Conservation (phyloP, 2,113 vertebrate genomes). For the Clarias macrocephalus region DNA sequence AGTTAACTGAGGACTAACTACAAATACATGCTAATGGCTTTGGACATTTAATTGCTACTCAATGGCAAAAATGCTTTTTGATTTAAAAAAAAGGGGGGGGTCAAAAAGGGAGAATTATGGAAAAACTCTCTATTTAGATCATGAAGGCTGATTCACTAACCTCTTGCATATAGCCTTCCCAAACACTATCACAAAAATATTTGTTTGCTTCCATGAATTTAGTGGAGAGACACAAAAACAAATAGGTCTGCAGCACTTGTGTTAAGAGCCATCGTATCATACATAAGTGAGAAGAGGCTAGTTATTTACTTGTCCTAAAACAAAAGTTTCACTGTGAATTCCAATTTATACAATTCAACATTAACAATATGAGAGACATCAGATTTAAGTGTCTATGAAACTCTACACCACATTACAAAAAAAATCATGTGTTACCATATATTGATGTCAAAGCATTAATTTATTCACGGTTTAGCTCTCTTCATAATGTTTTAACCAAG, state of each 20-base stretch:
- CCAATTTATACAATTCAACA: conserved; percentile 32
- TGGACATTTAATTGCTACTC: conserved; percentile 30
- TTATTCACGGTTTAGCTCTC: not conserved
- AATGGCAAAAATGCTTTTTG: conserved; percentile 35
- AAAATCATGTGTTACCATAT: not conserved
- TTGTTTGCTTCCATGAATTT: conserved; percentile 42
- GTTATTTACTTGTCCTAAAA: conserved; percentile 46
- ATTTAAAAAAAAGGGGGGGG: conserved; percentile 13
- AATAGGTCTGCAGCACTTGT: conserved; percentile 46
- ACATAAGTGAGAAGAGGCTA: conserved; percentile 40
- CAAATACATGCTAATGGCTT: conserved; percentile 39
- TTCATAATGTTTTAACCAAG: not conserved
- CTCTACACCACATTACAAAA: not conserved
- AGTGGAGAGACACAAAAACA: conserved; percentile 41
- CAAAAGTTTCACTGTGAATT: conserved; percentile 45
- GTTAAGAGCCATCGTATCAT: conserved; percentile 52
- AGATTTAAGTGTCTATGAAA: not conserved
- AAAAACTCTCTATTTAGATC: conserved; percentile 27
- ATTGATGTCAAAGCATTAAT: not conserved
- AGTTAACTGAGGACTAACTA: conserved; percentile 24
- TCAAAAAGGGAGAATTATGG: conserved; percentile 24
- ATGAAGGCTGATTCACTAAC: conserved; percentile 39
- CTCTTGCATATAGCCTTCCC: conserved; percentile 25
- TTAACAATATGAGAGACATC: not conserved
- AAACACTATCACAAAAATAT: conserved; percentile 6